Evolutionary conservation across 2,113 vertebrate genomes (phyloP), one percentile per base, ranked within the genome.

Genomic region (Caracal caracal): DNA sequence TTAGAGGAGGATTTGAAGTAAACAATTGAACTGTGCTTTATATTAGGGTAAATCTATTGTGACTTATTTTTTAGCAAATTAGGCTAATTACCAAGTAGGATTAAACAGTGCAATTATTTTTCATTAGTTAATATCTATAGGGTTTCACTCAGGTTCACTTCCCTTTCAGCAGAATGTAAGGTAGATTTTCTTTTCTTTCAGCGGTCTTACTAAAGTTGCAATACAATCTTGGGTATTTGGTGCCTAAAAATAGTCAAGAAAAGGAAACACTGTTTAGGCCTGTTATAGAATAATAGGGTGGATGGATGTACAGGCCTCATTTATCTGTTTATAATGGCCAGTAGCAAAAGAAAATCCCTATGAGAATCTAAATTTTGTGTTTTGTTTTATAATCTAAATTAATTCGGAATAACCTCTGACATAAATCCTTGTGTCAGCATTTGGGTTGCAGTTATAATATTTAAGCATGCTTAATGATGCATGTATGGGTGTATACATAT

Each of bases 41-140:
- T 37, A 47, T 96, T 90, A 86, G n/a, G 17, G 4, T 83, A 61
- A 94, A 73, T 90, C 43, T 61, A 5, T 66, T 83, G 30, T 93
- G 43, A 65, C 11, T 96, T 79, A 2, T 90, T 83, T 33, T 70
- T 90, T 66, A 87, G 24, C 47, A 80, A 94, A 51, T 93, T 97
- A 83, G 59, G 5, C 35, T 88, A 68, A 90, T 97, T 92, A 37
- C 19, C 12, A 33, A 83, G 12, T 66, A 70, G 20, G 63, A 92
- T 81, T 95, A 93, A 92, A 26, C 6, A 88, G 4, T 40, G 2
- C 28, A 94, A 89, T 87, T 95, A 91, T 70, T 93, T 90, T 95
- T 86, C 53, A 40, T 61, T 88, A 91, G 40, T 92, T 96, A 49
- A 1, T 82, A n/a, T 65, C 47, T 91, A 15, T 47, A 83, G 22